Evolutionary conservation across 2,888 invertebrate genomes (phyloP).

Genomic region (Agonopterix arenella): DNA sequence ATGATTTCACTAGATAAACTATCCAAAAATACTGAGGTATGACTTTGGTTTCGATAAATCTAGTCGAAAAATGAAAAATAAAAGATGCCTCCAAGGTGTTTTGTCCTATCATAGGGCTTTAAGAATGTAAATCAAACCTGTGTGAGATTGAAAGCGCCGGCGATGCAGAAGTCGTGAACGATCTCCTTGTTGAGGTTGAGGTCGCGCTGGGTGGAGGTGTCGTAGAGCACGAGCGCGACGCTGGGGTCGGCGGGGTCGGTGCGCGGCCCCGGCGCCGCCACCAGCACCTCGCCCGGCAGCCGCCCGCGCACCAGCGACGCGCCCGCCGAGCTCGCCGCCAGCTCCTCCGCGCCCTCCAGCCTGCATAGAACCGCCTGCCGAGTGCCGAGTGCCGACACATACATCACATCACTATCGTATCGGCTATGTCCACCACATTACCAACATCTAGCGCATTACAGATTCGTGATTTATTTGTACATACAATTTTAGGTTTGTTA

Average conservation of each 20-base stretch:
- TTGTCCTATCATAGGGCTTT: too few species aligned
- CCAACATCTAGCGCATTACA: too few species aligned
- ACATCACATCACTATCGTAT: too few species aligned
- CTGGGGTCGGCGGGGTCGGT: constrained; percentile 63
- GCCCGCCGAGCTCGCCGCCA: constrained; percentile 48
- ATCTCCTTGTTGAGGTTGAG: constrained; percentile 80
- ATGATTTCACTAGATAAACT: too few species aligned
- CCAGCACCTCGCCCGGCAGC: constrained; percentile 72
- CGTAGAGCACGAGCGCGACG: constrained; percentile 78
- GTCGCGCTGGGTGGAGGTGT: constrained; percentile 80
- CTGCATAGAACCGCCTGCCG: constrained; percentile 79
- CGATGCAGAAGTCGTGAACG: constrained; percentile 66
- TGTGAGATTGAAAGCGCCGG: constrained; percentile 49
- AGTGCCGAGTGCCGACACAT: too few species aligned
- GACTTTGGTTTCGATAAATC: too few species aligned
- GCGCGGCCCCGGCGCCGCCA: constrained; percentile 69
- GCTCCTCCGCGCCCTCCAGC: constrained; percentile 82
- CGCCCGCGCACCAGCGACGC: constrained; percentile 44
- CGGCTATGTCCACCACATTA: too few species aligned
- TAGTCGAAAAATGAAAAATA: too few species aligned
- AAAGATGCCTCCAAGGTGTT: too few species aligned
- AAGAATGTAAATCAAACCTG: constrained; percentile 27
- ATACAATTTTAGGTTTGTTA: too few species aligned
- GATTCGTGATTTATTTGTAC: too few species aligned
- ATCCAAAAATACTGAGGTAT: too few species aligned